phyloP scores from a whole-genome alignment of 2,797 vertebrate genomes.

The Sebastolobus alascanus region DNA sequence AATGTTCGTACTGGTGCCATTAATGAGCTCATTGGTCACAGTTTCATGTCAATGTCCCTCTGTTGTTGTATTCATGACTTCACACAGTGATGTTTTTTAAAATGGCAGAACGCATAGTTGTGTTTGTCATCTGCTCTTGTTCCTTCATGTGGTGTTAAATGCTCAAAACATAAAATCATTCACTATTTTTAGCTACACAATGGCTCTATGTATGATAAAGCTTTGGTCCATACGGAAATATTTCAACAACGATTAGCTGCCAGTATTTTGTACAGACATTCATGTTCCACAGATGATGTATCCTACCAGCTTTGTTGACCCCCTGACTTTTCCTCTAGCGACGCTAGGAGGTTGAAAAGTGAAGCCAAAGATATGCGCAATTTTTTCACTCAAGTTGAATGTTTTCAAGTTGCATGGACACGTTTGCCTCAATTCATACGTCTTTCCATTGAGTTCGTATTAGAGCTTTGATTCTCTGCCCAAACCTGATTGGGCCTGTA shows the following conservation, averaged over 20 bases:
- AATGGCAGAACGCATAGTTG: not conserved
- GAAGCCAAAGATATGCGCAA: not conserved
- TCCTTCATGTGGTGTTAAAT: constrained; percentile 13
- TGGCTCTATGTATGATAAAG: not conserved
- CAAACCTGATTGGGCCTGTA: no score
- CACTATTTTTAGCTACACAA: not conserved
- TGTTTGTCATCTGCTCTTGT: not conserved
- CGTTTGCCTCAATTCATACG: not conserved
- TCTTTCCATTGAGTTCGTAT: not conserved
- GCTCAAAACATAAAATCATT: constrained; percentile 3
- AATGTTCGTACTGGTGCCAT: constrained; percentile 14
- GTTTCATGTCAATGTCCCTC: constrained; percentile 7
- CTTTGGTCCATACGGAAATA: constrained; percentile 3
- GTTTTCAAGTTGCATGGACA: not conserved
- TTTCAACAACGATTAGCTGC: not conserved
- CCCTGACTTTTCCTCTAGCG: not conserved
- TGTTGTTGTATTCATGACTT: constrained; percentile 1
- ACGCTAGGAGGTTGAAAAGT: not conserved
- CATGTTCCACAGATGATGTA: not conserved
- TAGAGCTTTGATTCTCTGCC: no score
- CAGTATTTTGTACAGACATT: not conserved
- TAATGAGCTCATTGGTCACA: constrained; percentile 21
- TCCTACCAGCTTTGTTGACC: not conserved
- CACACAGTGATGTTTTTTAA: constrained; percentile 2
- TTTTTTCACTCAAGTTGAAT: not conserved